Conservation (phyloP, 1,140 invertebrate genomes). For the Drosophila parabipectinata region DNA sequence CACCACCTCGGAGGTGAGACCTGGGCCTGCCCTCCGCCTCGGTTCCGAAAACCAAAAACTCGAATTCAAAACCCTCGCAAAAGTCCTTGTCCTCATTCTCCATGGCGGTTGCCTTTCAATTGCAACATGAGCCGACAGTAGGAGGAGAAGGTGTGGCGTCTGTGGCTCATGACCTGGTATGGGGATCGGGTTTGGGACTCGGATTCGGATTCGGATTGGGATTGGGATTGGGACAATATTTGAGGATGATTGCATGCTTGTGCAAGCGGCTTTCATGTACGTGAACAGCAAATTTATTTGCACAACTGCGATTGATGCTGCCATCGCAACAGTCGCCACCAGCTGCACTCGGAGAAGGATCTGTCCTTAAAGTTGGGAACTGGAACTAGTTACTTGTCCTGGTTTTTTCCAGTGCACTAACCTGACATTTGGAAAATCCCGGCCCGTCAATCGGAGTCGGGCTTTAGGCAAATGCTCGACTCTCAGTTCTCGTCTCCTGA, state of each 20-base stretch:
- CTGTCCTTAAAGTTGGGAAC: too few species aligned
- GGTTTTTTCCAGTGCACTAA: constrained; percentile 1
- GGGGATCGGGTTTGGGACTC: constrained; percentile 44
- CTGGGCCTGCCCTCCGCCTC: not conserved
- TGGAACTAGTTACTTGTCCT: not conserved
- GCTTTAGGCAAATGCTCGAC: constrained; percentile 46
- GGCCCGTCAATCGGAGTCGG: constrained; percentile 47
- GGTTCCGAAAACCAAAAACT: not conserved
- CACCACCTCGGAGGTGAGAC: not conserved
- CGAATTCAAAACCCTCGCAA: constrained; percentile 6
- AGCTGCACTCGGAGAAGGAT: too few species aligned
- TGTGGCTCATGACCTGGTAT: too few species aligned
- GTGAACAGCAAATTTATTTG: constrained; percentile 81
- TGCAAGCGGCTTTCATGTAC: constrained; percentile 77
- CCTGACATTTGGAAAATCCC: constrained; percentile 31
- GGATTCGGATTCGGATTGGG: too few species aligned
- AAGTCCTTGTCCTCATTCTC: not conserved
- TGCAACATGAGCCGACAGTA: constrained; percentile 8
- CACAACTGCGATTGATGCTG: constrained; percentile 73
- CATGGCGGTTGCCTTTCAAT: constrained; percentile 19
- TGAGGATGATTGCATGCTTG: constrained; percentile 79
- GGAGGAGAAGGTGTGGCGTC: not conserved
- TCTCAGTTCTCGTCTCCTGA: constrained; percentile 13
- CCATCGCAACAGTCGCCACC: constrained; percentile 1
- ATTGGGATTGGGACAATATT: constrained; percentile 70